Conservation (phyloP, 2,888 invertebrate species). For the Aelia acuminata region DNA sequence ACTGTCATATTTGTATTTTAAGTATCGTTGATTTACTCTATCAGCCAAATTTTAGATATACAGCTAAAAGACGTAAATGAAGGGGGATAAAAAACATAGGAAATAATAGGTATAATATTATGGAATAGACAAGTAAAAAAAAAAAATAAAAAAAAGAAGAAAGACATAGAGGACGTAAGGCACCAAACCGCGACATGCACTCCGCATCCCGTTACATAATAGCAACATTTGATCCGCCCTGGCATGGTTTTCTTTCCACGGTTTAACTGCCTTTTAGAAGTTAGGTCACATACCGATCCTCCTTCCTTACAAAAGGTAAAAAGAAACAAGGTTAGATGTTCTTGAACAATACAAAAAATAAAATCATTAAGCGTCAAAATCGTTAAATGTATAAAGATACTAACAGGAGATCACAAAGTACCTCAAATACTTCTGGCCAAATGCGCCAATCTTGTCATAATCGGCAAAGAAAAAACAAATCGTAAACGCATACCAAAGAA, state of each 20-base stretch:
- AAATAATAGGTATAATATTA: background rate
- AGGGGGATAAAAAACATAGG: no score
- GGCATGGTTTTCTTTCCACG: conserved; percentile 38
- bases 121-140: background rate
- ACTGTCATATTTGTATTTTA: no score
- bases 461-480: no score
- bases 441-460: no score
- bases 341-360: background rate
- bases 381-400: background rate
- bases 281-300: conserved; percentile 13
- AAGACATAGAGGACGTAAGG: background rate
- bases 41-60: no score
- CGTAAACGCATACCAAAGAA: no score
- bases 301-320: background rate
- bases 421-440: no score
- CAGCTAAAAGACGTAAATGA: no score
- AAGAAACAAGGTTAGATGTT: background rate
- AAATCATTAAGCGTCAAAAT: background rate
- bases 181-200: conserved; percentile 11
- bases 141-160: background rate
- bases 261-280: background rate
- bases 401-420: no score
- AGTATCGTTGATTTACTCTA: no score
- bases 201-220: background rate
- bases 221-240: background rate